Evolutionary conservation across 1,140 invertebrate species (phyloP).

Genomic region (Listronotus bonariensis): DNA sequence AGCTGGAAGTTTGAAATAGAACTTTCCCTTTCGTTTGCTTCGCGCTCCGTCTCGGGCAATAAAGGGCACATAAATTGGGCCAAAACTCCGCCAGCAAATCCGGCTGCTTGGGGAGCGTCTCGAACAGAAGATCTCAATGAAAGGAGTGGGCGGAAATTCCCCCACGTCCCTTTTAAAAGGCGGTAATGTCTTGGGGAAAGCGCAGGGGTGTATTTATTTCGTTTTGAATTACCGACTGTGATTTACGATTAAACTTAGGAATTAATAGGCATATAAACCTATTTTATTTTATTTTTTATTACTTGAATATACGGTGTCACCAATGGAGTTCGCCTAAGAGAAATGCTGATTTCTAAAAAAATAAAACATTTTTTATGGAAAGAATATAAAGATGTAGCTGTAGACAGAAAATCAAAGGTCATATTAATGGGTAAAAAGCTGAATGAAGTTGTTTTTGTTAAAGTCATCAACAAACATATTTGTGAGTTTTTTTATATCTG

Average conservation of each 20-base stretch:
- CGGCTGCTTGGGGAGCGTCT: conserved; percentile 22
- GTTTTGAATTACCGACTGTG: not conserved
- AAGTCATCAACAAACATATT: no score
- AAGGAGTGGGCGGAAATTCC: conserved; percentile 20
- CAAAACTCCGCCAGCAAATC: conserved; percentile 24
- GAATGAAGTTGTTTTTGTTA: no score
- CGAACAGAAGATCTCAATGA: conserved; percentile 32
- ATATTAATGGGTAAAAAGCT: no score
- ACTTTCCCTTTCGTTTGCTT: conserved; percentile 25
- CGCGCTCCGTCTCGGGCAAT: conserved; percentile 23
- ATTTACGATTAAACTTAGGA: not conserved
- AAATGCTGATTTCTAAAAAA: no score
- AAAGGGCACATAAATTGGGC: conserved; percentile 33
- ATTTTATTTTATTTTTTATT: no score
- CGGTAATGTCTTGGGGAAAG: conserved; percentile 12
- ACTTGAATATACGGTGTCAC: no score
- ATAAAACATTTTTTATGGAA: no score
- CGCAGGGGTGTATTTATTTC: conserved; percentile 4
- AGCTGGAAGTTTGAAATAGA: conserved; percentile 12
- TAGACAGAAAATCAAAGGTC: no score
- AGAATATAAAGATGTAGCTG: no score
- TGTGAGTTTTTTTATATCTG: no score
- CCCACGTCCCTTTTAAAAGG: conserved; percentile 1
- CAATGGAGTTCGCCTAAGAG: no score
- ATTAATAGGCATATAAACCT: no score